phyloP scores from a whole-genome alignment of 2,113 vertebrate species.

The Myotis lucifugus region DNA sequence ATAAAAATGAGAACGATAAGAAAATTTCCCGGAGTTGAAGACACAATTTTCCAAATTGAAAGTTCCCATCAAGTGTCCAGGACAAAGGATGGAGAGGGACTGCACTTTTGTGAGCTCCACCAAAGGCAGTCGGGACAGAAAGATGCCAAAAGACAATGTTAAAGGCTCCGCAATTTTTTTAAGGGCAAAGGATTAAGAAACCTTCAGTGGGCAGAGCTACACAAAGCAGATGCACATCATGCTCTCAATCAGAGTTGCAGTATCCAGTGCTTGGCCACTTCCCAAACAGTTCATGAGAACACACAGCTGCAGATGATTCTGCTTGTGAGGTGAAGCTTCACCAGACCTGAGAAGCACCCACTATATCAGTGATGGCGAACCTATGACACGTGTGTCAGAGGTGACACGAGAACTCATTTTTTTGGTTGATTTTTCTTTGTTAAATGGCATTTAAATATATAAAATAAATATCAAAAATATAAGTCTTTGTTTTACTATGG shows the following conservation, averaged over 20 bases:
- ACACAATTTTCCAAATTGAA: background rate
- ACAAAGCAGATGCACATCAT: background rate
- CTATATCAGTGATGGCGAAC: background rate
- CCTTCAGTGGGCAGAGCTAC: background rate
- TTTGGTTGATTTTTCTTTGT: too few relatives aligned
- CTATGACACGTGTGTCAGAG: too few relatives aligned
- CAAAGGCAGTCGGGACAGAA: background rate
- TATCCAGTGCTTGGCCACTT: background rate
- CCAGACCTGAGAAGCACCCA: background rate
- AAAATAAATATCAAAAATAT: too few relatives aligned
- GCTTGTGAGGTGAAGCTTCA: background rate
- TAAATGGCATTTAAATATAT: too few relatives aligned
- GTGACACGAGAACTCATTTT: too few relatives aligned
- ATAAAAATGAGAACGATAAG: background rate
- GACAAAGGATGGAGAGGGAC: background rate
- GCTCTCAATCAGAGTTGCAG: background rate
- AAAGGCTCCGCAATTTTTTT: background rate
- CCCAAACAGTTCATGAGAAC: background rate
- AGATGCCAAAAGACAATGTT: background rate
- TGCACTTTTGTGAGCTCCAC: too few relatives aligned
- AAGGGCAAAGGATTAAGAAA: background rate
- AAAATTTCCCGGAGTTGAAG: background rate
- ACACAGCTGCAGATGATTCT: background rate
- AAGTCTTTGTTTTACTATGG: too few relatives aligned
- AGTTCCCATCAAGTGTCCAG: background rate